These are phyloP conservation scores for Alitta virens DNA, from an alignment of 2,888 invertebrate genomes.

Conservation along the genomic window DNA sequence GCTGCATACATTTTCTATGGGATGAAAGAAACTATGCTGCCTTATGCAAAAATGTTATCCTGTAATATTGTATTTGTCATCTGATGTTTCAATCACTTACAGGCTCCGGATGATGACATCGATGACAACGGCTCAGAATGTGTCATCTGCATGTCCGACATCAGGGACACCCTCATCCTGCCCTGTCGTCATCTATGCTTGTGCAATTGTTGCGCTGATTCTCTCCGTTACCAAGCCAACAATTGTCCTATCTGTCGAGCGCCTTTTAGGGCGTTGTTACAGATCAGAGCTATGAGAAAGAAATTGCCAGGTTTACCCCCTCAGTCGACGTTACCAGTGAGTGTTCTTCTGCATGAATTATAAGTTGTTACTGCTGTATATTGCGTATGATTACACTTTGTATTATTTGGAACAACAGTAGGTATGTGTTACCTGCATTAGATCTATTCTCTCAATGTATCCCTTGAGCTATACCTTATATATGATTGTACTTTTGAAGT, in stretches of 20 bases:
- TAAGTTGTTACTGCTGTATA: no score
- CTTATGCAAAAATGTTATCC: no score
- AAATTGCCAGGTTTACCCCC: slow-evolving; percentile 35
- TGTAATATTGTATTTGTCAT: no score
- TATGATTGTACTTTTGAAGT: not conserved
- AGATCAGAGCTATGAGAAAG: slow-evolving; percentile 89
- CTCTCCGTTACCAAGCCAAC: slow-evolving; percentile 86
- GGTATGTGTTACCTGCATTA: no score
- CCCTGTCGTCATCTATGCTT: slow-evolving; percentile 96
- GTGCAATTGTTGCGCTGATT: slow-evolving; percentile 96
- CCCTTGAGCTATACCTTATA: no score
- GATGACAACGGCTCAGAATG: slow-evolving; percentile 81
- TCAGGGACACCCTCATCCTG: slow-evolving; percentile 92
- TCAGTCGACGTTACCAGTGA: not conserved
- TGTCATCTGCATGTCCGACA: slow-evolving; percentile 98
- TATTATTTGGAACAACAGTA: no score
- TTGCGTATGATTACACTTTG: no score
- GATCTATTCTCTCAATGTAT: no score
- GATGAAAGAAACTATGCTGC: no score
- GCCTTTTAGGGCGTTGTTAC: slow-evolving; percentile 94
- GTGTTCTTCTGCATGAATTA: not conserved
- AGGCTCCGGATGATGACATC: slow-evolving; percentile 29
- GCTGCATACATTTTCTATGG: no score
- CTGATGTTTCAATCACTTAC: no score
- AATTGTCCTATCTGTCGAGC: slow-evolving; percentile 98